A percentile compares a stretch with the other conserved stretches of the same genome.
phyloP scores from a whole-genome alignment of 2,888 invertebrate genomes.

The Empis livida region DNA sequence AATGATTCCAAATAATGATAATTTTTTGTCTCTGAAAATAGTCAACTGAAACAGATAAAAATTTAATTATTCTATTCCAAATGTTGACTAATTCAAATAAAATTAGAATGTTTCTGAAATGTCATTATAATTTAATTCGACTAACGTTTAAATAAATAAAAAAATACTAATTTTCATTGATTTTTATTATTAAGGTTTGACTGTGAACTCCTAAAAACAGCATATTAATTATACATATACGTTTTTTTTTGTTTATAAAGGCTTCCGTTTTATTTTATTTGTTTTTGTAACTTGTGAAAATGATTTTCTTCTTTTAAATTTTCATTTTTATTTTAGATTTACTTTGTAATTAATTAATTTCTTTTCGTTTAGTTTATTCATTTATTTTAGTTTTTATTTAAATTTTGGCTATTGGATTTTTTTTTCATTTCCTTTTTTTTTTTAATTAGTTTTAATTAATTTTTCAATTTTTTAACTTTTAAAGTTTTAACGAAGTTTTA shows the following conservation, averaged over 20 bases:
- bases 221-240: constrained; percentile 9
- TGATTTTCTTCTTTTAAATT: background rate
- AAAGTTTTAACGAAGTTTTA: background rate
- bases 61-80: too few relatives aligned
- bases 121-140: too few relatives aligned
- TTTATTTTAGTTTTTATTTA: background rate
- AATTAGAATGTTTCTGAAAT: too few relatives aligned
- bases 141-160: too few relatives aligned
- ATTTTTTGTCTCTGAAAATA: too few relatives aligned
- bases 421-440: background rate
- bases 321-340: background rate
- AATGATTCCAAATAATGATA: too few relatives aligned
- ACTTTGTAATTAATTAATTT: background rate
- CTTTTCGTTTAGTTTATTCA: too few relatives aligned
- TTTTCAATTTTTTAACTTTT: background rate
- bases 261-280: background rate
- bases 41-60: too few relatives aligned
- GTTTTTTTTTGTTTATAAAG: constrained; percentile 2
- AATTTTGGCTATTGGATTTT: background rate
- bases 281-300: background rate
- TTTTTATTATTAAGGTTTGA: constrained; percentile 9
- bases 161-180: too few relatives aligned
- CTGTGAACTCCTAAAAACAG: constrained; percentile 14
- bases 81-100: too few relatives aligned
- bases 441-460: too few relatives aligned